A percentile compares a stretch with the other conserved stretches of the same genome.
phyloP scores from a whole-genome alignment of 2,113 vertebrate genomes.

The Corythornis cristatus region DNA sequence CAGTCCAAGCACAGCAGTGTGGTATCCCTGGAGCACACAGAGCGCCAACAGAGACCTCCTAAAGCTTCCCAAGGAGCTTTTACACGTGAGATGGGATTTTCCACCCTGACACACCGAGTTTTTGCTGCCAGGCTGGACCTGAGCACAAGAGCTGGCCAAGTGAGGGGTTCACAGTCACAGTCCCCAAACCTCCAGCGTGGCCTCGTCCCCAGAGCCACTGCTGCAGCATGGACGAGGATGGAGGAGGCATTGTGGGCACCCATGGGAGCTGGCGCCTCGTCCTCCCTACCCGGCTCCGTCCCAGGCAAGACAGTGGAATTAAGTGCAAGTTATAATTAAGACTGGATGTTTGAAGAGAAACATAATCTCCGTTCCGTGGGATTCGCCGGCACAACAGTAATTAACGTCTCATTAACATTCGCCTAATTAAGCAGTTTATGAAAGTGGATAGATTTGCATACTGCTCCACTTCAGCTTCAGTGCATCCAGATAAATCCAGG shows the following conservation, averaged over 20 bases:
- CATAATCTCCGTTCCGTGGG: slow-evolving; percentile 80
- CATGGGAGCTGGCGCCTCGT: background rate
- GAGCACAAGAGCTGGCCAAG: background rate
- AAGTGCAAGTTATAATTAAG: slow-evolving; percentile 81
- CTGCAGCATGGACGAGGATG: fast-evolving
- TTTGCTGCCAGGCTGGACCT: background rate
- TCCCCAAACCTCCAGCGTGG: fast-evolving
- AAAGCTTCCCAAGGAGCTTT: background rate
- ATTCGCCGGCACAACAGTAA: slow-evolving; percentile 81
- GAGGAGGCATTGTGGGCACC: background rate
- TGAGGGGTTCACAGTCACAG: fast-evolving
- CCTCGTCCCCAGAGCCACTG: background rate
- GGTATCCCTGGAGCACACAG: background rate
- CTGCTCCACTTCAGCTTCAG: slow-evolving; percentile 65
- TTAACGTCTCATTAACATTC: slow-evolving; percentile 87
- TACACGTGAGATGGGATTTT: background rate
- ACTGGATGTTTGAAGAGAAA: slow-evolving; percentile 84
- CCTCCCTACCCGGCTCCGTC: background rate
- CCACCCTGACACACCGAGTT: background rate
- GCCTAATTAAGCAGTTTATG: slow-evolving; percentile 85
- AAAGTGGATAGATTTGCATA: slow-evolving; percentile 79
- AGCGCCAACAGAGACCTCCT: background rate
- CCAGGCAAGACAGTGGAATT: slow-evolving; percentile 67
- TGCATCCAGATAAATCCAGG: slow-evolving; percentile 25
- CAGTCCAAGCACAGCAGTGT: background rate